These are phyloP conservation scores for Cygnus atratus DNA, from an alignment of 2,113 vertebrate species.

Conservation along the genomic window DNA sequence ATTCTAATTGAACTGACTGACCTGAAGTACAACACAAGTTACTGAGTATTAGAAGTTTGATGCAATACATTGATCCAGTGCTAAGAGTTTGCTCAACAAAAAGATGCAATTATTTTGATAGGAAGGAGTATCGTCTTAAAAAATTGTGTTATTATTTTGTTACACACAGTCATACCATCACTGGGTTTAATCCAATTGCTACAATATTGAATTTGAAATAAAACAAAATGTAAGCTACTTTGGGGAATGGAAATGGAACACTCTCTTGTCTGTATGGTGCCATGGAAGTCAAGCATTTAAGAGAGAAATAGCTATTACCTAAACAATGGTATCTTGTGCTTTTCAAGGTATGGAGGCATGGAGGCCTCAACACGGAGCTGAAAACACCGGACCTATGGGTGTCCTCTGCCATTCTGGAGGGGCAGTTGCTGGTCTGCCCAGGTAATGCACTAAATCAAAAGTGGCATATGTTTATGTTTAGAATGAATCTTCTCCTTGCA, in stretches of 20 bases:
- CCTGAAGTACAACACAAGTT: not conserved
- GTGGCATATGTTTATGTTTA: not conserved
- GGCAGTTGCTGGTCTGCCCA: not conserved
- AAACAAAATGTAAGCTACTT: not conserved
- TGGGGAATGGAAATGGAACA: not conserved
- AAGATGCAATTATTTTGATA: conserved; percentile 15
- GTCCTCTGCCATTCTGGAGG: not conserved
- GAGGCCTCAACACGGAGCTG: not conserved
- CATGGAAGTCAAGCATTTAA: not conserved
- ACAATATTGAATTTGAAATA: not conserved
- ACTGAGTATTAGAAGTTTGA: not conserved
- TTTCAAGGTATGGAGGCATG: not conserved
- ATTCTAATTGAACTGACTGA: not conserved
- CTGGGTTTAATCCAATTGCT: not conserved
- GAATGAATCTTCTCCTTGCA: not conserved
- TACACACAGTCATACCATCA: not conserved
- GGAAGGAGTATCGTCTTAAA: not conserved
- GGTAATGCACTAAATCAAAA: not conserved
- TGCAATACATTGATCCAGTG: not conserved
- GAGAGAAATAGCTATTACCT: not conserved
- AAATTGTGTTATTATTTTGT: not conserved
- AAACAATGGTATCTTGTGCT: not conserved
- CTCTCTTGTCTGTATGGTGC: not conserved
- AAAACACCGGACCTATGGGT: not conserved
- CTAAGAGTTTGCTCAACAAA: not conserved